These are phyloP conservation scores for Nibea coibor DNA, from an alignment of 2,113 vertebrate genomes.

Conservation along the genomic window DNA sequence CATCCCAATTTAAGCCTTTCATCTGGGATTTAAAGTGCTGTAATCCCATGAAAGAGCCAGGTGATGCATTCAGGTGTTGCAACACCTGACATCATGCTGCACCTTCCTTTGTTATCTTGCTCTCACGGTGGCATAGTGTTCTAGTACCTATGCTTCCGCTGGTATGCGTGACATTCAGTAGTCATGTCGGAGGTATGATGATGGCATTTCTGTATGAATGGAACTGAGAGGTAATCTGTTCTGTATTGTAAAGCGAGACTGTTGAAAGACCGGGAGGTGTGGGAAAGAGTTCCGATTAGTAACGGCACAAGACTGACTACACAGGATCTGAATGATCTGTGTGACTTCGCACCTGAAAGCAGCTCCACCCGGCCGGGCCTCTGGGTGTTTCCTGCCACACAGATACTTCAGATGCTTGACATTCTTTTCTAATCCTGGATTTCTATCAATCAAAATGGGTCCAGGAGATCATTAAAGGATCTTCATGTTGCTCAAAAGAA, in stretches of 20 bases:
- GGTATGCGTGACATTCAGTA: background rate
- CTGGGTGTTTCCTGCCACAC: slow-evolving; percentile 12
- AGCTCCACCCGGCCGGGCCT: slow-evolving; percentile 13
- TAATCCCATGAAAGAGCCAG: background rate
- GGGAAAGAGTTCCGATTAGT: slow-evolving; percentile 1
- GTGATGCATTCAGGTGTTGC: slow-evolving; percentile 30
- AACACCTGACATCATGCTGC: background rate
- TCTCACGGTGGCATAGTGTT: background rate
- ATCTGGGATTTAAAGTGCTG: background rate
- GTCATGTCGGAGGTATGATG: slow-evolving; percentile 10
- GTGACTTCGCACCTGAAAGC: slow-evolving; percentile 21
- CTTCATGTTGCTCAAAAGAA: background rate
- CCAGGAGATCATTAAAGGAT: rapidly evolving
- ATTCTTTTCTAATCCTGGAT: slow-evolving; percentile 24
- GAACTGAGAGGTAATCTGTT: background rate
- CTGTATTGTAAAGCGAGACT: rapidly evolving
- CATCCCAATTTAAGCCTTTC: too few relatives aligned
- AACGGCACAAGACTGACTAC: too few relatives aligned
- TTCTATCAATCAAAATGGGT: background rate
- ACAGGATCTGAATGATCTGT: background rate
- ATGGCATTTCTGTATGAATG: background rate
- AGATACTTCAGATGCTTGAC: slow-evolving; percentile 9
- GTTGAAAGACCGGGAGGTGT: background rate
- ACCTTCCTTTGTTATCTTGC: slow-evolving; percentile 1
- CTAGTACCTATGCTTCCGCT: background rate